These are phyloP conservation scores for Desoria tigrina DNA, from an alignment of 2,888 invertebrate genomes.

Conservation along the genomic window DNA sequence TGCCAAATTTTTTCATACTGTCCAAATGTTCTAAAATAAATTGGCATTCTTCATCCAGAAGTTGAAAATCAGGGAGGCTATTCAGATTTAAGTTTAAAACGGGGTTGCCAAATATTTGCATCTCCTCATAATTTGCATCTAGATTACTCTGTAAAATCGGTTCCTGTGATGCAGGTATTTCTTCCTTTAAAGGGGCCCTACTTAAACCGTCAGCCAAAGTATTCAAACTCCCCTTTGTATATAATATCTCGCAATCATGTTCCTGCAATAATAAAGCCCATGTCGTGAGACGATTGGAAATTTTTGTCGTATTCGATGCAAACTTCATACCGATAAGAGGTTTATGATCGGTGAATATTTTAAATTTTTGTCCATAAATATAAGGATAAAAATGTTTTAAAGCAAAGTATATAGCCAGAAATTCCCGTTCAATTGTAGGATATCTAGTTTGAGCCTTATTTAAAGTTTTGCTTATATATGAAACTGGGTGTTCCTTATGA, in stretches of 20 bases:
- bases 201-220: not conserved
- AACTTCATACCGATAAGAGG: conserved; percentile 15
- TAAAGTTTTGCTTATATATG: conserved; percentile 7
- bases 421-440: conserved; percentile 14
- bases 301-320: conserved; percentile 4
- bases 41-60: not conserved
- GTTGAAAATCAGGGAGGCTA: not conserved
- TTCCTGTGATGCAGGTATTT: too few species aligned
- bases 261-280: conserved; percentile 17
- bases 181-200: conserved; percentile 4
- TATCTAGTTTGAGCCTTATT: conserved; percentile 3
- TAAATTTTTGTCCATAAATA: conserved; percentile 19
- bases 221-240: not conserved
- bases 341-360: conserved; percentile 15
- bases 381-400: conserved; percentile 17
- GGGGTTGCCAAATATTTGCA: too few species aligned
- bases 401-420: conserved; percentile 13
- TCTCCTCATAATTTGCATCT: too few species aligned
- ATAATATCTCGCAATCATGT: conserved; percentile 2
- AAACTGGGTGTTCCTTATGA: conserved; percentile 9
- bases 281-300: conserved; percentile 1
- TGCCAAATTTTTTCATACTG: too few species aligned
- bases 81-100: not conserved
- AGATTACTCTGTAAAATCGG: too few species aligned
- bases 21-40: not conserved